phyloP scores from a whole-genome alignment of 35 echinoderm and acorn worm genomes.

The Ptychodera flava region DNA sequence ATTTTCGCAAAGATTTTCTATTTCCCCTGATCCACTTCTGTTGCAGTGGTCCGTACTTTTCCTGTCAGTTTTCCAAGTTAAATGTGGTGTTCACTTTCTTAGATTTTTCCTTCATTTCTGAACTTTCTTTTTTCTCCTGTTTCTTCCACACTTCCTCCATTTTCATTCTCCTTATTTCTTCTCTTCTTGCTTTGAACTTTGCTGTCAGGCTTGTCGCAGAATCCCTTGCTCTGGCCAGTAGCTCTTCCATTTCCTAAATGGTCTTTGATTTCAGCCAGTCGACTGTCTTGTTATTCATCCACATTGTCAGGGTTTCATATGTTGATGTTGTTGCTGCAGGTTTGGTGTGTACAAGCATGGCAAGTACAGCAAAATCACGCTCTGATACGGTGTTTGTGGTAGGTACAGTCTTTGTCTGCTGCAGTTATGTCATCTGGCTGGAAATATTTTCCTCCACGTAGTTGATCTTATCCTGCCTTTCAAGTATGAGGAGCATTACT shows the following conservation, averaged over 20 bases:
- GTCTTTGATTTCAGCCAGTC: not conserved
- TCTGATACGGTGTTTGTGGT: not conserved
- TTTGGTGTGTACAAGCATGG: not conserved
- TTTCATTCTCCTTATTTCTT: not conserved
- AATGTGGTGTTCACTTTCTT: not conserved
- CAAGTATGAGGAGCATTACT: not conserved
- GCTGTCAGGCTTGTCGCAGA: not conserved
- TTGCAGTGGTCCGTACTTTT: not conserved
- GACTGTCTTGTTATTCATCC: not conserved
- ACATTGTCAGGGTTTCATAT: not conserved
- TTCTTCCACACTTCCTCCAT: not conserved
- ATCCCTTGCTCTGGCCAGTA: not conserved
- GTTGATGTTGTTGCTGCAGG: not conserved
- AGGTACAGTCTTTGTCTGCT: not conserved
- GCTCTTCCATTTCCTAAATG: not conserved
- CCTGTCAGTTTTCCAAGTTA: no score
- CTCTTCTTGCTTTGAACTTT: not conserved
- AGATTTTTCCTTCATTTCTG: not conserved
- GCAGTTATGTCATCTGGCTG: not conserved
- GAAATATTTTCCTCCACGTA: not conserved
- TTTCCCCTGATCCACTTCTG: not conserved
- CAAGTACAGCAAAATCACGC: constrained; percentile 6
- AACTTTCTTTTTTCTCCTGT: not conserved
- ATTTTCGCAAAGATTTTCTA: not conserved
- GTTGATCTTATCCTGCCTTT: not conserved